Conservation (phyloP, 2,113 vertebrate species). For the Protomyctophum bolini region DNA sequence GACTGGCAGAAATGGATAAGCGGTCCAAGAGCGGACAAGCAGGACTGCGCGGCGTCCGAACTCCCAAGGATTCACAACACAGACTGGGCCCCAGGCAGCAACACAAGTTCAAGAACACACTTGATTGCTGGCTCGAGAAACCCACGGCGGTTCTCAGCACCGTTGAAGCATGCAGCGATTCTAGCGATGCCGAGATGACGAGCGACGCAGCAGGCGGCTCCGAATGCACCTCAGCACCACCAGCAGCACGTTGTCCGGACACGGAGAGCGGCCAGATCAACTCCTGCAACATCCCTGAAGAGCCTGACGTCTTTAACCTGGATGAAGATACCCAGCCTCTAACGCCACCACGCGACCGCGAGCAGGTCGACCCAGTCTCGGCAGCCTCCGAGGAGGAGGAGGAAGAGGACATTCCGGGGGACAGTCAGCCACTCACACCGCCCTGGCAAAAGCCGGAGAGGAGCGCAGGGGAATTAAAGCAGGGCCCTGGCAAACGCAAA, state of each 20-base stretch:
- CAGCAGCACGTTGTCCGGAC: neutral
- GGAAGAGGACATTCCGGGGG: no score
- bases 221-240: conserved; percentile 20
- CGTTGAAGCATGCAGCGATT: conserved; percentile 14
- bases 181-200: conserved; percentile 46
- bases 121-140: conserved; percentile 57
- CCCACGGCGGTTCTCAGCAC: conserved; percentile 10
- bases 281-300: neutral
- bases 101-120: conserved; percentile 41
- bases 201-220: conserved; percentile 13
- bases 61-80: conserved; percentile 22
- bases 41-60: conserved; percentile 38
- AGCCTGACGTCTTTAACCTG: conserved; percentile 17
- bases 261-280: neutral
- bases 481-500: conserved; percentile 44
- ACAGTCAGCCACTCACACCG: no score
- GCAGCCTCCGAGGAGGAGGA: conserved; percentile 1
- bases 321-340: conserved; percentile 61
- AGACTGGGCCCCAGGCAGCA: conserved; percentile 27
- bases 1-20: conserved; percentile 20
- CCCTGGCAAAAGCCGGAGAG: conserved; percentile 6
- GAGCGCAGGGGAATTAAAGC: conserved; percentile 1
- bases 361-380: conserved; percentile 4
- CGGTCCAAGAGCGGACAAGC: conserved; percentile 31
- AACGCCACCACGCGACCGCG: conserved; percentile 27